Evolutionary conservation across 30 jellyfish, hydroid and myxozoan species (phyloP).

Genomic region (Aurelia aurita complex sp. Pacific): DNA sequence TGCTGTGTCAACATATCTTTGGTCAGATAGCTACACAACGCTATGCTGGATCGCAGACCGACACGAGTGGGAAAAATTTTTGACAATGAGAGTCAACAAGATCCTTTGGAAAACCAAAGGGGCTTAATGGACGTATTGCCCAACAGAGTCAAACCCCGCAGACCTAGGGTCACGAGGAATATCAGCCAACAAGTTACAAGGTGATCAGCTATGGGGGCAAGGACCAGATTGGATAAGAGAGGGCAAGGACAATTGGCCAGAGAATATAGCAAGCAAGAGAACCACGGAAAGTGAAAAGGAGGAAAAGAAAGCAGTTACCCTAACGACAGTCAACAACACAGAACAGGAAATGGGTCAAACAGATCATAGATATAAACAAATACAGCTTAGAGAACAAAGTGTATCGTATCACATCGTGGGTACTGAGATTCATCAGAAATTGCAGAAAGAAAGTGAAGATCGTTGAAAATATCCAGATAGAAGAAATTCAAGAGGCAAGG

Average conservation of each 20-base stretch:
- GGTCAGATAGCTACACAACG: conserved; percentile 2
- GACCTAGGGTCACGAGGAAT: too few species aligned
- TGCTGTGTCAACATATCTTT: background rate
- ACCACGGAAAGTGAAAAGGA: conserved; percentile 1
- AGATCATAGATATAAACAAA: too few species aligned
- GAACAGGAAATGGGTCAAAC: too few species aligned
- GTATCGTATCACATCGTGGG: too few species aligned
- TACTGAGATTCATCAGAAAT: background rate
- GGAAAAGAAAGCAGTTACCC: background rate
- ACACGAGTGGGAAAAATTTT: background rate
- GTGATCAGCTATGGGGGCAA: conserved; percentile 18
- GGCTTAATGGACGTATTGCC: background rate
- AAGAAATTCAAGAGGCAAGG: too few species aligned
- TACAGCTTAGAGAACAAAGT: too few species aligned
- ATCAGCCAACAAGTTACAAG: background rate
- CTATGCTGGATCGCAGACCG: background rate
- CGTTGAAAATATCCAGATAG: too few species aligned
- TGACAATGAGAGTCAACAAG: background rate
- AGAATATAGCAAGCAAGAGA: background rate
- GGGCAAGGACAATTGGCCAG: background rate
- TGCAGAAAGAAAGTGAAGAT: too few species aligned
- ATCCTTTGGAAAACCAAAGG: background rate
- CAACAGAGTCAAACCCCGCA: too few species aligned
- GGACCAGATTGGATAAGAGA: conserved; percentile 11
- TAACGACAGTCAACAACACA: too few species aligned